phyloP scores from a whole-genome alignment of 2,888 invertebrate species.

The Exephanes ischioxanthus region DNA sequence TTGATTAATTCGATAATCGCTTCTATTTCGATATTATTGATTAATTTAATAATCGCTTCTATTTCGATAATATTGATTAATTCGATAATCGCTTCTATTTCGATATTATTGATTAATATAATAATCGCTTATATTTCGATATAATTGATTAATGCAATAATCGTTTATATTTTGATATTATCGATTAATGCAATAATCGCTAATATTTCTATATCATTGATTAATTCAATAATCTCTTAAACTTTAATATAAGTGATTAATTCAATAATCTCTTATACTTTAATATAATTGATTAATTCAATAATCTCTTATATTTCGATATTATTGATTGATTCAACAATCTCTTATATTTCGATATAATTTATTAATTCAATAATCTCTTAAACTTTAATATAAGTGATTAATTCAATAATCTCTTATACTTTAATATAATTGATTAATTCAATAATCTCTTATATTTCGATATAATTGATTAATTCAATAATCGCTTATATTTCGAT shows the following conservation, averaged over 20 bases:
- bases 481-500: too few relatives aligned
- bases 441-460: not conserved
- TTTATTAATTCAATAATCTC: not conserved
- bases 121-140: not conserved
- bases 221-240: too few relatives aligned
- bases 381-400: not conserved
- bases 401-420: slow-evolving; percentile 25
- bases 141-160: too few relatives aligned
- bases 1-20: too few relatives aligned
- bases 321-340: slow-evolving; percentile 12
- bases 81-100: not conserved
- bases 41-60: too few relatives aligned
- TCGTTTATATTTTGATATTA: slow-evolving; percentile 11
- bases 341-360: not conserved
- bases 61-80: too few relatives aligned
- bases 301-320: slow-evolving; percentile 12
- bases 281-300: too few relatives aligned
- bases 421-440: slow-evolving; percentile 14
- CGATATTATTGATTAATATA: slow-evolving; percentile 25
- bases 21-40: too few relatives aligned
- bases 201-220: not conserved
- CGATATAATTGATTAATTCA: not conserved
- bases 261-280: too few relatives aligned
- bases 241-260: too few relatives aligned
- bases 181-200: slow-evolving; percentile 12